Base-by-base conservation (phyloP, 2,797 vertebrate species). In the Halcyon chelicuti region DNA sequence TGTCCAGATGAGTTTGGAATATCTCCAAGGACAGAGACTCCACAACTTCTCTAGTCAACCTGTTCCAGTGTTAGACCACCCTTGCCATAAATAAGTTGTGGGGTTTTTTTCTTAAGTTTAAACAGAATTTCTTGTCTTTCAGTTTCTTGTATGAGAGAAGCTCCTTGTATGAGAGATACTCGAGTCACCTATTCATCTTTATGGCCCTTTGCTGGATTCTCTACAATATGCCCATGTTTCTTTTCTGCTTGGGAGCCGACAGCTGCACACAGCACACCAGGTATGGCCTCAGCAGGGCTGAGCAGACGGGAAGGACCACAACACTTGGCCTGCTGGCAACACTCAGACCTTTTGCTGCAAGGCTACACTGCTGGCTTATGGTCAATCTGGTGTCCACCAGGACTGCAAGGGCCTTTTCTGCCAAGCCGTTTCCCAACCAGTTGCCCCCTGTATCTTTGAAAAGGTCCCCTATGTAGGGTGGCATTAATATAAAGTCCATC, bases 41-140 rank as follows among this genome's bases (percentile, higher is more conserved):
- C 20, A 8, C 0, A 0, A 47, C 13, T 9, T 71, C 22, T 55
- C 12, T 39, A 33, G n/a, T 19, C 4, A 49, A 23, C 12, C 40
- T 68, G 9, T 12, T 92, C 25, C 19, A 29, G 11, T 31, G 8
- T 35, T 63, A 67, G 28, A 52, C 21, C 7, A 4, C 23, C 55
- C 13, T 42, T 0, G 0, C 16, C 22, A 4, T 49, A 66, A 61
- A 31, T 52, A 75, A 52, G 5, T 7, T 12, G 10, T 0, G 22
- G 21, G 7, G 47, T 14, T 3, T 17, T 73, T 46, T 31, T 31
- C 37, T 52, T 63, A 20, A 3, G 1, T 75, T 84, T 63, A 57
- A 71, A 42, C 33, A 42, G 19, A 37, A n/a, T 20, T 55, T 35
- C 10, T 54, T n/a, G 15, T 28, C 7, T 52, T 74, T 68, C 37